Percentiles rank a stretch among this genome's conserved stretches.
Conservation (phyloP, 2,888 invertebrate genomes). For the Caenorhabditis sp. region DNA sequence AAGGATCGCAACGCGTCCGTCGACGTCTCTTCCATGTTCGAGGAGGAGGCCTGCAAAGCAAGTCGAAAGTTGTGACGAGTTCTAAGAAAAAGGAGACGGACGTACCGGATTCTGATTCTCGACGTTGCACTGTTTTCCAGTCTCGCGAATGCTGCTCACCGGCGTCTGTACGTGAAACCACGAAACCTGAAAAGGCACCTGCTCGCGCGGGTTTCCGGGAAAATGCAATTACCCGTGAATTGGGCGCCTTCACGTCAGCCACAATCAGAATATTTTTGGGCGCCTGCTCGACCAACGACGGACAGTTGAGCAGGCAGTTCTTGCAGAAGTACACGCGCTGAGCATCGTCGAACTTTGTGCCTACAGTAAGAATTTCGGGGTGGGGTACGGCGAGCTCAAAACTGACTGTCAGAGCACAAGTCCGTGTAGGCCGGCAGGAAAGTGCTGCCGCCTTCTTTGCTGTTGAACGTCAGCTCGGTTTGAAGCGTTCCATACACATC, state of each 20-base stretch:
- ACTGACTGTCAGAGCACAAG: slow-evolving; percentile 28
- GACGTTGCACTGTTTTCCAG: slow-evolving; percentile 43
- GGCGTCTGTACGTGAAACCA: slow-evolving; percentile 32
- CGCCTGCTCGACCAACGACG: slow-evolving; percentile 6
- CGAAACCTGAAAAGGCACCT: slow-evolving; percentile 22
- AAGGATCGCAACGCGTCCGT: slow-evolving; percentile 69
- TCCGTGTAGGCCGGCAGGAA: slow-evolving; percentile 35
- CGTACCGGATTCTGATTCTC: slow-evolving; percentile 23
- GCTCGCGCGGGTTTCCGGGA: not conserved
- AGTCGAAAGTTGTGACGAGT: not conserved
- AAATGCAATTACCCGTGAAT: slow-evolving; percentile 15
- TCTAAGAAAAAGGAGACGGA: not conserved
- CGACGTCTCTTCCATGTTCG: slow-evolving; percentile 21
- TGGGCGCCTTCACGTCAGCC: slow-evolving; percentile 28
- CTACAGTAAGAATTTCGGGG: not conserved
- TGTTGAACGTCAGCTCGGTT: slow-evolving; percentile 19
- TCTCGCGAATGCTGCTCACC: slow-evolving; percentile 6
- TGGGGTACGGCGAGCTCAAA: not conserved
- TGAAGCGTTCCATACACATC: slow-evolving; percentile 35
- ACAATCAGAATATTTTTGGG: slow-evolving; percentile 43
- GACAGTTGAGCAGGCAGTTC: slow-evolving; percentile 29
- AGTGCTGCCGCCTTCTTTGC: slow-evolving; percentile 22
- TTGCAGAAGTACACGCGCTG: slow-evolving; percentile 46
- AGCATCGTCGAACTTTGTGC: slow-evolving; percentile 22
- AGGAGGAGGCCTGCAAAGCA: not conserved